Conservation (phyloP, 2,113 vertebrate species). For the Zootoca vivipara region DNA sequence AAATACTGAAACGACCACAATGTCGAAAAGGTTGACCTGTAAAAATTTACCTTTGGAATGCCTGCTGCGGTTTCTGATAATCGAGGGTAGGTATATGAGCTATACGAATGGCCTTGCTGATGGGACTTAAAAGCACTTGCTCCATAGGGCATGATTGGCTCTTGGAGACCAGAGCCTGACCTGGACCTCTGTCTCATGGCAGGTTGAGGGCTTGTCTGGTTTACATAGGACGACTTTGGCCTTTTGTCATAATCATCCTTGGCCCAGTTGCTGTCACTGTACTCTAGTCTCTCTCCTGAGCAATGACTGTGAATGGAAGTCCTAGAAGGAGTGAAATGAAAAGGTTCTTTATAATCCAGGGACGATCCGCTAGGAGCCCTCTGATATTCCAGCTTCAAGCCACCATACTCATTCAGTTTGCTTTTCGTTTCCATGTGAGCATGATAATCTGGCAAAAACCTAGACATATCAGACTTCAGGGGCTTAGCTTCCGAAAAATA, state of each 20-base stretch:
- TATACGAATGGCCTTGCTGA: constrained; percentile 90
- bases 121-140: constrained; percentile 88
- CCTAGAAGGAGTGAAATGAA: constrained; percentile 83
- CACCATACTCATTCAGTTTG: constrained; percentile 77
- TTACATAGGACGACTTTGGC: constrained; percentile 93
- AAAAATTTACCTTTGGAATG: constrained; percentile 86
- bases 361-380: constrained; percentile 78
- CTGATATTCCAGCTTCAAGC: constrained; percentile 78
- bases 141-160: constrained; percentile 88
- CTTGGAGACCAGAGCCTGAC: constrained; percentile 95
- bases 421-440: constrained; percentile 88
- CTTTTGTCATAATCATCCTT: constrained; percentile 91
- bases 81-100: constrained; percentile 97
- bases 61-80: constrained; percentile 88
- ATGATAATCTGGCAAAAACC: constrained; percentile 88
- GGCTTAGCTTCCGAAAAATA: constrained; percentile 90
- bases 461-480: constrained; percentile 83
- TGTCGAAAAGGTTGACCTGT: not conserved
- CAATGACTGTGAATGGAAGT: constrained; percentile 85
- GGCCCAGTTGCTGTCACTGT: constrained; percentile 87
- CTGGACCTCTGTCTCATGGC: constrained; percentile 92
- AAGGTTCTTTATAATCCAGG: constrained; percentile 89
- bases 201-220: constrained; percentile 90
- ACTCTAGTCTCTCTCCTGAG: constrained; percentile 86
- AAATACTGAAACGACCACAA: not conserved